Conservation (phyloP, 2,113 vertebrate species). For the Tor tambroides region DNA sequence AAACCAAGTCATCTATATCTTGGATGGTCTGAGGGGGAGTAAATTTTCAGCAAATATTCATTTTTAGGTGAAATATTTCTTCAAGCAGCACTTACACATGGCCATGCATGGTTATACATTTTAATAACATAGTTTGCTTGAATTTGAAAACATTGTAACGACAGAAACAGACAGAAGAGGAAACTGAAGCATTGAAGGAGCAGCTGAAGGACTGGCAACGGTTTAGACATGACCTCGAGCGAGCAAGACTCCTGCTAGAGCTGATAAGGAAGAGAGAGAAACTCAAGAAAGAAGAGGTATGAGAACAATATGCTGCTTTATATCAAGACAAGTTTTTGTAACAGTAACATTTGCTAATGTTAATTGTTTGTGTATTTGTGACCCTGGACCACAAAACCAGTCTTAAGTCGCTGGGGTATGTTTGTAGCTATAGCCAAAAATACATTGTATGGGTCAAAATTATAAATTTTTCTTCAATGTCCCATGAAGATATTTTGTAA, state of each 20-base stretch:
- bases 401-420: no score
- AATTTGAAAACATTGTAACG: slow-evolving; percentile 38
- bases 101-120: neutral
- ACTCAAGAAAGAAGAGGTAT: slow-evolving; percentile 95
- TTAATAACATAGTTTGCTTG: neutral
- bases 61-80: neutral
- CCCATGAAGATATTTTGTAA: no score
- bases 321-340: neutral
- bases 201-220: slow-evolving; percentile 96
- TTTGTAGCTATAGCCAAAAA: no score
- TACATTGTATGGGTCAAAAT: no score
- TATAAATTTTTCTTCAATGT: no score
- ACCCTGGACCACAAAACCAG: no score
- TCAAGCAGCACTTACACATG: neutral
- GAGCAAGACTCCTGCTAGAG: slow-evolving; percentile 90
- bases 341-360: neutral
- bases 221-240: slow-evolving; percentile 92
- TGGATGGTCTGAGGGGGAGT: neutral
- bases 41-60: no score
- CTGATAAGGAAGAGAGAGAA: slow-evolving; percentile 97
- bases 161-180: slow-evolving; percentile 89
- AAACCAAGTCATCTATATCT: no score
- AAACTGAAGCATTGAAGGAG: slow-evolving; percentile 90
- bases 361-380: neutral
- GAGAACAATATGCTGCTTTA: slow-evolving; percentile 1